Evolutionary conservation across 2,888 invertebrate genomes (phyloP).

Genomic region (Cetonia aurata): DNA sequence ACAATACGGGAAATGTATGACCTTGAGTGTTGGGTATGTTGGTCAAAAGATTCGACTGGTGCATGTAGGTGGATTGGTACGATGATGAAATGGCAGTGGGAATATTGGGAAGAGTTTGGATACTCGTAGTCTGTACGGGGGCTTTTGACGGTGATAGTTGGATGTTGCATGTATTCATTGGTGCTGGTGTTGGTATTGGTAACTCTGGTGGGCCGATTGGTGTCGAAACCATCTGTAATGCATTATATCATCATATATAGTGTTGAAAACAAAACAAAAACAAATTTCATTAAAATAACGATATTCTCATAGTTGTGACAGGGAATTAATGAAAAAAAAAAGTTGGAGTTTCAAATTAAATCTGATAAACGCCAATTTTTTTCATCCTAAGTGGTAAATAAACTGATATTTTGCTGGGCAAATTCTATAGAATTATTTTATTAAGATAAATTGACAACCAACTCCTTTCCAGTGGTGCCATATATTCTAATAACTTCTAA

Average conservation of each 20-base stretch:
- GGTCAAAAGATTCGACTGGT: constrained; percentile 46
- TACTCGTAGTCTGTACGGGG: constrained; percentile 48
- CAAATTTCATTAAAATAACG: neutral
- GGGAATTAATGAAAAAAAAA: too few species aligned
- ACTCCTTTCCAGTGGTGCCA: too few species aligned
- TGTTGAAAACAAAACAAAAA: neutral
- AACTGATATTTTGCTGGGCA: too few species aligned
- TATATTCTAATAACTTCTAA: too few species aligned
- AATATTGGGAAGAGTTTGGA: constrained; percentile 61
- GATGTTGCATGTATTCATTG: constrained; percentile 32
- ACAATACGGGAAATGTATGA: constrained; percentile 64
- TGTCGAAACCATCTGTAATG: constrained; percentile 74
- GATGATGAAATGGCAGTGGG: constrained; percentile 50
- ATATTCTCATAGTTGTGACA: neutral
- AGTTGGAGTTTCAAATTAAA: too few species aligned
- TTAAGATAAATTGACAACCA: too few species aligned
- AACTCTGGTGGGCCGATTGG: constrained; percentile 68
- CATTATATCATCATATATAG: neutral
- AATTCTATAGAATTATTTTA: too few species aligned
- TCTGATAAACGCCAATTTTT: too few species aligned
- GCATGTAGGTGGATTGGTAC: constrained; percentile 43
- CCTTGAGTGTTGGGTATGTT: constrained; percentile 51
- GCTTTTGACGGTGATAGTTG: constrained; percentile 66
- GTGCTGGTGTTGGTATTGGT: constrained; percentile 44
- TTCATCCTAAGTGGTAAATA: too few species aligned